Conservation (phyloP, 2,113 vertebrate species). For the Macrotis lagotis region DNA sequence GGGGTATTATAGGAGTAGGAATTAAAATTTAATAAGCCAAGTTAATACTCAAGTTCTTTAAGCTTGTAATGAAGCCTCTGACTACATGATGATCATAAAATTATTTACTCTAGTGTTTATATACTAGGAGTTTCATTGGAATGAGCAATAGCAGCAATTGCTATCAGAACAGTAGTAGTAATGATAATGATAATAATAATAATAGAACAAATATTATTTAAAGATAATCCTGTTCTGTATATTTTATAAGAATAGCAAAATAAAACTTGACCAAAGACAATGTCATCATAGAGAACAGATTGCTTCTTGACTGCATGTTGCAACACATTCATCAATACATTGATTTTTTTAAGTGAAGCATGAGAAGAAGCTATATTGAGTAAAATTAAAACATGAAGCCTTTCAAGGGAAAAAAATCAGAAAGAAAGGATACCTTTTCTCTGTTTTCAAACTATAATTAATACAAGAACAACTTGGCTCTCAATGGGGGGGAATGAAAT, state of each 20-base stretch:
- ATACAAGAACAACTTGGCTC: neutral
- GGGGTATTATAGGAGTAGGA: neutral
- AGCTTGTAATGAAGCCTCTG: neutral
- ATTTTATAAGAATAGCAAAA: neutral
- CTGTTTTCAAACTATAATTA: neutral
- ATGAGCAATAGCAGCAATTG: neutral
- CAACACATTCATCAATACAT: constrained; percentile 24
- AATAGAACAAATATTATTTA: neutral
- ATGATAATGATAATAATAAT: too few species aligned
- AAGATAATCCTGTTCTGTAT: neutral
- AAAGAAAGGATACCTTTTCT: neutral
- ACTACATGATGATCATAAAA: neutral
- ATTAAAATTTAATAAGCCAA: neutral
- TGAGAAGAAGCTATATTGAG: neutral
- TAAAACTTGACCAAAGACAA: constrained; percentile 38
- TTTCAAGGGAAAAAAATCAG: neutral
- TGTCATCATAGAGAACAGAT: constrained; percentile 20
- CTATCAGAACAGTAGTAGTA: too few species aligned
- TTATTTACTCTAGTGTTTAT: neutral
- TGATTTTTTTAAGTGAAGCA: neutral
- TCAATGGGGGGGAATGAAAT: neutral
- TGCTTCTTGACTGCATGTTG: constrained; percentile 10
- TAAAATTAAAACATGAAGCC: constrained; percentile 21
- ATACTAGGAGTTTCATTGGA: neutral
- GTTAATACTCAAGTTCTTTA: neutral